A percentile compares a stretch with the other conserved stretches of the same genome.
Conservation (phyloP, 2,888 invertebrate species). For the Heliconius erato region DNA sequence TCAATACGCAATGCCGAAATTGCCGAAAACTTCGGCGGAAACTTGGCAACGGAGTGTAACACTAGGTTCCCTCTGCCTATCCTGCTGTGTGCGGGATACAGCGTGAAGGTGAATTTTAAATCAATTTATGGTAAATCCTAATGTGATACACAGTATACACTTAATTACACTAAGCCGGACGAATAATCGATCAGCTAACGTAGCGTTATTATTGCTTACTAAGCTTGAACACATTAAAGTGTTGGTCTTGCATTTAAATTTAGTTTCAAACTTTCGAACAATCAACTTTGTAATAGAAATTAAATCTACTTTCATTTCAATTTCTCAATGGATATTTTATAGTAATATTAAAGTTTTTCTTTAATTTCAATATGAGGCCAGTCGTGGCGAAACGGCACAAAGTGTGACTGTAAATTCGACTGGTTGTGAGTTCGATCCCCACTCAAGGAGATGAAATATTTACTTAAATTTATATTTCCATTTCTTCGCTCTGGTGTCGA, state of each 20-base stretch:
- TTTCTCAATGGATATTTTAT: neutral
- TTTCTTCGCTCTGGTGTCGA: no score
- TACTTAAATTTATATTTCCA: no score
- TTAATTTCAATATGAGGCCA: neutral
- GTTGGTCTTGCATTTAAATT: constrained; percentile 7
- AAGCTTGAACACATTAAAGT: constrained; percentile 1
- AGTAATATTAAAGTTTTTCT: neutral
- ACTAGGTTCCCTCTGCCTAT: no score
- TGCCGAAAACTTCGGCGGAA: no score
- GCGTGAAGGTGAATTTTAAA: neutral
- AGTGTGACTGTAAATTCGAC: no score
- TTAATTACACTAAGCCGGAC: neutral
- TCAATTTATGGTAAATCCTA: neutral
- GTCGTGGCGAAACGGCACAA: no score
- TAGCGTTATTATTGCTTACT: neutral
- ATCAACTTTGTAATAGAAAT: neutral
- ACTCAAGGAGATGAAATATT: no score
- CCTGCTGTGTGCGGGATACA: no score
- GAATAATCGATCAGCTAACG: neutral
- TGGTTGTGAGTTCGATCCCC: no score
- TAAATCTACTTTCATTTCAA: neutral
- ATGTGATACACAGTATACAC: neutral
- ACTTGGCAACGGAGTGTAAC: no score
- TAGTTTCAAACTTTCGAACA: neutral
- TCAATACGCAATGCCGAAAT: no score